Base-by-base conservation (phyloP, 37 sponge, comb jelly and placozoan genomes). In the Ephydatia muelleri region DNA sequence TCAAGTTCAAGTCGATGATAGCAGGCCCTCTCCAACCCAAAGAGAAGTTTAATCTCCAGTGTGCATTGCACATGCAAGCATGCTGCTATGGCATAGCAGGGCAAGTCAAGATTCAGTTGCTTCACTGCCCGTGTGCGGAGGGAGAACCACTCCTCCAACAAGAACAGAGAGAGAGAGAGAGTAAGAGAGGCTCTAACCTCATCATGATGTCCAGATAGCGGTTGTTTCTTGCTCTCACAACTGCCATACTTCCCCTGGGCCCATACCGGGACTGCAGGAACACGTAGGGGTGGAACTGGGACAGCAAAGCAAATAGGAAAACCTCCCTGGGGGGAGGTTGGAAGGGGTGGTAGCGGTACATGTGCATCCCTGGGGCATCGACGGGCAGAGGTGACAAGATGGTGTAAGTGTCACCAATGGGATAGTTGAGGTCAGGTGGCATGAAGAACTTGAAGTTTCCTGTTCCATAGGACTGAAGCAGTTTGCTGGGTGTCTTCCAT, bases 231-330 rank as follows among this genome's bases (percentile, higher is more conserved):
- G 97, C 97, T 49, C 94, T 82, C 31, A 96, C 49, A 12, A 93
- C 80, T 22, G 83, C 97, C 16, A 91, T 57, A 28, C 84, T 90
- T 19, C 97, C 97, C 3, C 83, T 75, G 34, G 97, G 97, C 8
- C 91, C 93, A 87, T 94, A 96, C 11, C 97, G 80, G 2, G 74
- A 77, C 27, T 89, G 72, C 25, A 96, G 70, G 76, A 96, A 96
- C 0, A 82, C 72, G 39, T 92, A 84, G 5, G 84, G 76, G 69
- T 96, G 97, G 40, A 96, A 85, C 88, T 91, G 91, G 19, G 86
- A 57, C 80, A 96, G 85, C 14, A 96, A 83, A 23, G 84, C 66
- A 64, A 88, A 73, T n/a, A 96, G 67, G 16, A 95, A 65, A 0
- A 35, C 68, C 36, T 92, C 88, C 38, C 81, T 80, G 57, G 40